Evolutionary conservation across 2,888 invertebrate genomes (phyloP).

Genomic region (Lasioglossum figueresi): DNA sequence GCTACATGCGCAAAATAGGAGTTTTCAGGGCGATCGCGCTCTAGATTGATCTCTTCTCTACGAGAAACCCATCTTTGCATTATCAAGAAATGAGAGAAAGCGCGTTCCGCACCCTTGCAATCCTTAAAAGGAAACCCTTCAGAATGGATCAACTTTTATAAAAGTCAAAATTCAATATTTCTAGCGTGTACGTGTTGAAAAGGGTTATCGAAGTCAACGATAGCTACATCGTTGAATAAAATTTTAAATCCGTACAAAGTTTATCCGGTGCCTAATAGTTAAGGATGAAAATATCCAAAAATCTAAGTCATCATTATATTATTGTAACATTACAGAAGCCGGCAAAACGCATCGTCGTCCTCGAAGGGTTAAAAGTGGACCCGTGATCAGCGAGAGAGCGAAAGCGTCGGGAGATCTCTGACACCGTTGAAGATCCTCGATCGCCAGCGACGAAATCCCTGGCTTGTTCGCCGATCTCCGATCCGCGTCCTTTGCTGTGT

Average conservation of each 20-base stretch:
- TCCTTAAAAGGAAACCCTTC: no score
- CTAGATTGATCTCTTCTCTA: no score
- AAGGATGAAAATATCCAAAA: neutral
- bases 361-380: neutral
- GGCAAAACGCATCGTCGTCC: neutral
- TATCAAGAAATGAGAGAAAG: no score
- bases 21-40: no score
- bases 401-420: neutral
- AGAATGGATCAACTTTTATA: neutral
- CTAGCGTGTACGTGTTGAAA: neutral
- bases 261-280: neutral
- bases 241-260: no score
- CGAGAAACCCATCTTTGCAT: no score
- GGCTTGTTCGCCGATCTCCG: slow-evolving; percentile 18
- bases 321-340: neutral
- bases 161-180: neutral
- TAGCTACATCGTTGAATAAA: neutral
- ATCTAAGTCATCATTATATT: neutral
- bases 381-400: neutral
- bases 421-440: slow-evolving; percentile 10
- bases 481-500: slow-evolving; percentile 39
- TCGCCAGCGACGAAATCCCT: slow-evolving; percentile 14
- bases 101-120: no score
- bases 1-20: no score
- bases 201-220: no score